Evolutionary conservation across 2,113 vertebrate genomes (phyloP).

Genomic region (Calcarius ornatus): DNA sequence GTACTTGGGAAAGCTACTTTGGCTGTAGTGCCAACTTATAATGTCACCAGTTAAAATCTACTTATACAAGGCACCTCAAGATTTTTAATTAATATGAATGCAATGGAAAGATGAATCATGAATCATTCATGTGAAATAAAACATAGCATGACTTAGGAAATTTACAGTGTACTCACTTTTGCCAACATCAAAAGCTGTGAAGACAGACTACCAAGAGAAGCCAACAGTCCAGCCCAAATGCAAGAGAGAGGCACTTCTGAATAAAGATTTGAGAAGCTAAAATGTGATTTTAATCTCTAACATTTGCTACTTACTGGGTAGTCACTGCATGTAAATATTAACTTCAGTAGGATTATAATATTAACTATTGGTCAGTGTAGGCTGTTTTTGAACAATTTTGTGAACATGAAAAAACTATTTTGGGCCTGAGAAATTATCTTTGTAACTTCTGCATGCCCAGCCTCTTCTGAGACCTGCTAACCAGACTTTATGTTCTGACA

Average conservation of each 20-base stretch:
- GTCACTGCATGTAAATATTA: neutral
- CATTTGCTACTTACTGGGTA: neutral
- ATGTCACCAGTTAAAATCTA: neutral
- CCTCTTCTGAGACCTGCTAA: neutral
- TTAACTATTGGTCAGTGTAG: neutral
- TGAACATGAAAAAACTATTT: neutral
- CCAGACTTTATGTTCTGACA: neutral
- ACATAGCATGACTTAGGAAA: neutral
- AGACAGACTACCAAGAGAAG: neutral
- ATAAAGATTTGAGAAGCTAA: neutral
- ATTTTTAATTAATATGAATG: conserved; percentile 1
- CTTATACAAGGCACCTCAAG: neutral
- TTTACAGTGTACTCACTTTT: neutral
- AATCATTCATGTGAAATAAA: neutral
- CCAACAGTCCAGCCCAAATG: neutral
- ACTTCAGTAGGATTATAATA: neutral
- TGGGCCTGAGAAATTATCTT: neutral
- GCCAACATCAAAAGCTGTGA: neutral
- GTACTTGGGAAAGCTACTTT: neutral
- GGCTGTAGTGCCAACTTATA: neutral
- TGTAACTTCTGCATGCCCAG: neutral
- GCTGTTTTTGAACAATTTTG: neutral
- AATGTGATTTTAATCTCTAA: neutral
- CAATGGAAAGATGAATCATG: neutral
- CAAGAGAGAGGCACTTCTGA: neutral